Percentiles rank a stretch among this genome's conserved stretches.
These are phyloP conservation scores for Euplagia quadripunctaria DNA, from an alignment of 2,888 invertebrate genomes.

Conservation along the genomic window DNA sequence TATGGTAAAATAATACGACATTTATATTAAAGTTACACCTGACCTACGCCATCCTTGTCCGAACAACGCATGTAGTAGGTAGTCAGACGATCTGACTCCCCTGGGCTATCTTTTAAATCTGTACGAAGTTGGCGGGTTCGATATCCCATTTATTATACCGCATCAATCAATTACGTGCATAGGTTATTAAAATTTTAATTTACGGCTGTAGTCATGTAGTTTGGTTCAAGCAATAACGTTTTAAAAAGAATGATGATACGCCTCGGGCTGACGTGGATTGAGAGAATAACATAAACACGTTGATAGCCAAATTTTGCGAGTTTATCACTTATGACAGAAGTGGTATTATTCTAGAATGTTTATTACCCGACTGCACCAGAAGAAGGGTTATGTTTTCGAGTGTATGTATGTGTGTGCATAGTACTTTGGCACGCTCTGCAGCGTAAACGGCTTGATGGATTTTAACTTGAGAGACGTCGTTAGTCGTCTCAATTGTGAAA, in stretches of 20 bases:
- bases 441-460: too few relatives aligned
- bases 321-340: conserved; percentile 68
- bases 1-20: neutral
- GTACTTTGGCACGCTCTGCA: too few relatives aligned
- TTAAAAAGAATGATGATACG: conserved; percentile 76
- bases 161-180: conserved; percentile 78
- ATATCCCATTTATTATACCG: conserved; percentile 76
- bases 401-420: too few relatives aligned
- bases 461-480: too few relatives aligned
- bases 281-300: conserved; percentile 77
- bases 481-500: too few relatives aligned
- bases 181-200: conserved; percentile 77
- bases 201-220: conserved; percentile 63
- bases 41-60: neutral
- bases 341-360: conserved; percentile 52
- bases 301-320: conserved; percentile 79
- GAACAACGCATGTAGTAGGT: neutral
- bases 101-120: neutral
- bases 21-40: neutral
- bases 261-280: conserved; percentile 71
- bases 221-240: conserved; percentile 72
- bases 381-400: too few relatives aligned
- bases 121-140: conserved; percentile 35
- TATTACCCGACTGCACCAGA: too few relatives aligned
- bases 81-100: too few relatives aligned